A percentile compares a stretch with the other conserved stretches of the same genome.
Evolutionary conservation across 2,113 vertebrate genomes (phyloP).

Genomic region (Delphinus delphis): DNA sequence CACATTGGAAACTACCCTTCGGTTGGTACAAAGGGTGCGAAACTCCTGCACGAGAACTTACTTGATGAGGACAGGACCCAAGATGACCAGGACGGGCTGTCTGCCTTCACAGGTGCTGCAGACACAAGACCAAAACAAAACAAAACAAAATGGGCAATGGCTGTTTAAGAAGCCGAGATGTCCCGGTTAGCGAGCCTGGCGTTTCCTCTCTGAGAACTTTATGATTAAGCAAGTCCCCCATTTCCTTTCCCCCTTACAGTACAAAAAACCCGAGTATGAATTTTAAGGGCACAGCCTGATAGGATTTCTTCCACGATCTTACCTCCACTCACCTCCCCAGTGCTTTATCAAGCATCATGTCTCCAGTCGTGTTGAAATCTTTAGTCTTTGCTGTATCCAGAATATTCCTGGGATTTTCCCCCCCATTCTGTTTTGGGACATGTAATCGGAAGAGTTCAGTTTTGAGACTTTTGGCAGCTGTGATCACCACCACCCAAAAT

Average conservation of each 20-base stretch:
- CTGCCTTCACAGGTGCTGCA: conserved; percentile 84
- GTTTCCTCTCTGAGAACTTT: background rate
- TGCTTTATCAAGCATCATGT: background rate
- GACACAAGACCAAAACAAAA: background rate
- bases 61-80: conserved; percentile 86
- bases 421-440: background rate
- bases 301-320: background rate
- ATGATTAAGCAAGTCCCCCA: background rate
- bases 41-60: conserved; percentile 88
- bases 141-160: too few species aligned
- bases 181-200: background rate
- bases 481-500: background rate
- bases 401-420: fast-evolving
- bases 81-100: conserved; percentile 78
- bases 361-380: background rate
- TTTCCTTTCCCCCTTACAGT: too few species aligned
- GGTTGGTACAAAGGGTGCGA: conserved; percentile 85
- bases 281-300: background rate
- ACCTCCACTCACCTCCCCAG: too few species aligned
- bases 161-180: background rate
- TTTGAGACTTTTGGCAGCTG: background rate
- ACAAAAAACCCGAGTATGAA: background rate
- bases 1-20: conserved; percentile 71
- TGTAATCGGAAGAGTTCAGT: too few species aligned
- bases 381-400: background rate